Conservation (phyloP, 2,888 invertebrate genomes). For the Lingula anatina region DNA sequence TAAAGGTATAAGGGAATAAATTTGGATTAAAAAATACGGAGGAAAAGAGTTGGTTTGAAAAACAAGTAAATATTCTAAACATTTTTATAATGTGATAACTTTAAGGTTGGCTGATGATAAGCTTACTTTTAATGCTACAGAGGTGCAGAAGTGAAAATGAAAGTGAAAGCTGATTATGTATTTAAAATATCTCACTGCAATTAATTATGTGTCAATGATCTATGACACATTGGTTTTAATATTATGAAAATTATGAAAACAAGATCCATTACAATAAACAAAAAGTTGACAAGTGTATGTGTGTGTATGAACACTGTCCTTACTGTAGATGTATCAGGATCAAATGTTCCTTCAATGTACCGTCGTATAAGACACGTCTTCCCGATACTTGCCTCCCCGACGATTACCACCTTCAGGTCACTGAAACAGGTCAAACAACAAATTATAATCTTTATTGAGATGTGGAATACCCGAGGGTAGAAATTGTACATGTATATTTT, state of each 20-base stretch:
- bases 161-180: too few species aligned
- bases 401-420: constrained; percentile 47
- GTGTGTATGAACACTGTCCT: too few species aligned
- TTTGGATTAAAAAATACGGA: too few species aligned
- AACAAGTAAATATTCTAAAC: too few species aligned
- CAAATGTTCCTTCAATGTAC: constrained; percentile 45
- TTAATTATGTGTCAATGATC: neutral
- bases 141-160: too few species aligned
- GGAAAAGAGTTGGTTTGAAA: constrained; percentile 16
- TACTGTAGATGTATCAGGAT: constrained; percentile 15
- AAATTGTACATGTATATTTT: too few species aligned
- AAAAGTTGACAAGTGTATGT: too few species aligned
- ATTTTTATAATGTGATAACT: neutral
- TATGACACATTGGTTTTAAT: neutral
- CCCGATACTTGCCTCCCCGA: constrained; percentile 46
- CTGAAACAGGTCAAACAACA: too few species aligned
- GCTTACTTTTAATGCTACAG: neutral
- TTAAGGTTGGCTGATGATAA: neutral
- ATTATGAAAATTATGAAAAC: too few species aligned
- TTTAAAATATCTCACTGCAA: neutral
- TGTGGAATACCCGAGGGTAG: too few species aligned
- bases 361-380: constrained; percentile 46
- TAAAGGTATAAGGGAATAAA: constrained; percentile 1
- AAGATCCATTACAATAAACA: too few species aligned
- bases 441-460: too few species aligned